phyloP scores from a whole-genome alignment of 2,113 vertebrate genomes.

The Lanius collurio region DNA sequence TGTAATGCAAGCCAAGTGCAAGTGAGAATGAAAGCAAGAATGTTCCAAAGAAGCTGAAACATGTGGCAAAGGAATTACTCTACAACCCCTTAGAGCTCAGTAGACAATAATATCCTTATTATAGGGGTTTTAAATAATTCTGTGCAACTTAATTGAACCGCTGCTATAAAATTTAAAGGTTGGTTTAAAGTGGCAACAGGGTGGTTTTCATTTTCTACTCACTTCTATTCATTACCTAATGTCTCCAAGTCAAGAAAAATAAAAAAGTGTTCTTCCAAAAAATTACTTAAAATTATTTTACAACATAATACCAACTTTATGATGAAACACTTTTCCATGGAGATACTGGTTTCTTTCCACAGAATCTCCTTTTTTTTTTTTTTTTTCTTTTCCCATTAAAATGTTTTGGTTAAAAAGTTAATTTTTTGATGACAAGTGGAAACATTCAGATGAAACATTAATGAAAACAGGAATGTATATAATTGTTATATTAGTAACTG shows the following conservation, averaged over 20 bases:
- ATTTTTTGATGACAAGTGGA: not conserved
- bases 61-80: not conserved
- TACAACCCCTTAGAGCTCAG: not conserved
- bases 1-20: not conserved
- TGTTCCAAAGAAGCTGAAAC: not conserved
- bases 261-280: not conserved
- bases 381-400: fast-evolving
- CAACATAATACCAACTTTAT: not conserved
- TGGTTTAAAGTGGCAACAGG: not conserved
- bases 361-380: not conserved
- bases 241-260: not conserved
- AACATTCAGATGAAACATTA: not conserved
- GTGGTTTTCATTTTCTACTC: not conserved
- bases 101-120: not conserved
- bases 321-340: not conserved
- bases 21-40: not conserved
- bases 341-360: not conserved
- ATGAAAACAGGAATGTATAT: not conserved
- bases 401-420: not conserved
- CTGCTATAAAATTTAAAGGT: not conserved
- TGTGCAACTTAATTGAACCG: not conserved
- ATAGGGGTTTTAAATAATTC: not conserved
- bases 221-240: not conserved
- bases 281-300: not conserved
- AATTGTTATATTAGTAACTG: not conserved